Evolutionary conservation across 1,140 invertebrate species (phyloP).

Genomic region (Eciton burchellii): DNA sequence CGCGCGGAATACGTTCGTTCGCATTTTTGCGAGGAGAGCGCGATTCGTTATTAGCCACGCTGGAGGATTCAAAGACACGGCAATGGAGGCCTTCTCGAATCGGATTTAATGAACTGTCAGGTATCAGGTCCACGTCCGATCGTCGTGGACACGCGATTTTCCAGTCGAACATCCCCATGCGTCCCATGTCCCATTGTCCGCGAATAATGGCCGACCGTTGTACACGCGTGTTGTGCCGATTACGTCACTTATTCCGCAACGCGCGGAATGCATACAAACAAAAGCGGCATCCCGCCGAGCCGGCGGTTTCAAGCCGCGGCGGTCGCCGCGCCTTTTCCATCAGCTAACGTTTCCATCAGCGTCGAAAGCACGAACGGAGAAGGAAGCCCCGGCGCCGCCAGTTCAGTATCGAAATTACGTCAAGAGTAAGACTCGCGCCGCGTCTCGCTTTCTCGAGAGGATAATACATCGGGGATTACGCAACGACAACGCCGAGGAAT

Average conservation of each 20-base stretch:
- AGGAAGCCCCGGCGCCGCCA: constrained; percentile 57
- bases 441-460: constrained; percentile 37
- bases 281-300: constrained; percentile 43
- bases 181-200: constrained; percentile 67
- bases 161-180: constrained; percentile 35
- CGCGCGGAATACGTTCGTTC: background rate
- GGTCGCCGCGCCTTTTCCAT: no score
- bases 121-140: constrained; percentile 54
- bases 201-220: constrained; percentile 66
- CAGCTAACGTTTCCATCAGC: constrained; percentile 16
- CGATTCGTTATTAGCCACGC: background rate
- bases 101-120: constrained; percentile 57
- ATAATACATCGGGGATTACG: constrained; percentile 38
- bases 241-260: constrained; percentile 70
- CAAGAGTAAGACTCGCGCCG: constrained; percentile 20
- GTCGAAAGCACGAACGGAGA: constrained; percentile 51
- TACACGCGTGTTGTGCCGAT: constrained; percentile 70
- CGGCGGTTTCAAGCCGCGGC: background rate
- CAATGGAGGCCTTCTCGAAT: background rate
- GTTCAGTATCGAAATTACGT: constrained; percentile 54
- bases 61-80: background rate
- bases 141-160: constrained; percentile 57
- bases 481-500: constrained; percentile 15
- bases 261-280: constrained; percentile 71
- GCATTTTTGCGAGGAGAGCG: background rate